Conservation (phyloP, 1,140 invertebrate genomes). For the Probaryconus sp. region DNA sequence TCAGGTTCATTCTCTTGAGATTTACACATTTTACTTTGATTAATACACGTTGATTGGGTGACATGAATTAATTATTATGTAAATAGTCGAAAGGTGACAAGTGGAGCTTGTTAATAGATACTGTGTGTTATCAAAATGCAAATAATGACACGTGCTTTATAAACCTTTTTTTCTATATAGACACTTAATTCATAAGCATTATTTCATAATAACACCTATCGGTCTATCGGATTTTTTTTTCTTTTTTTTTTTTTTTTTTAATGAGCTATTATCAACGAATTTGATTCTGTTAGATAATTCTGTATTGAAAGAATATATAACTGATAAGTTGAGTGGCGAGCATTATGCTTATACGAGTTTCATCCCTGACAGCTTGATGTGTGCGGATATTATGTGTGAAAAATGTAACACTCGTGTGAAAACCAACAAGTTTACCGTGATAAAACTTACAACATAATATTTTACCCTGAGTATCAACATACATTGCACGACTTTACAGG, state of each 20-base stretch:
- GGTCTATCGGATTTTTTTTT: too few species aligned
- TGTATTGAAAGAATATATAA: background rate
- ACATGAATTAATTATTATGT: constrained; percentile 3
- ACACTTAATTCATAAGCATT: too few species aligned
- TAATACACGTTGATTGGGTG: constrained; percentile 8
- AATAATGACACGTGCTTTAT: too few species aligned
- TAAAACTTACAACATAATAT: constrained; percentile 41
- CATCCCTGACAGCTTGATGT: constrained; percentile 37
- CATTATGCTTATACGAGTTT: constrained; percentile 25
- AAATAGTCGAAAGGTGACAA: constrained; percentile 3
- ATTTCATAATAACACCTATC: too few species aligned
- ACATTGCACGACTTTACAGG: constrained; percentile 14
- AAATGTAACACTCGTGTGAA: constrained; percentile 36
- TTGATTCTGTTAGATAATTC: too few species aligned
- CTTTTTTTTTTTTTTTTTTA: too few species aligned
- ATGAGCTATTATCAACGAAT: too few species aligned
- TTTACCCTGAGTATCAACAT: constrained; percentile 16
- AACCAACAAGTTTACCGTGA: constrained; percentile 39
- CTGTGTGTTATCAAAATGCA: too few species aligned
- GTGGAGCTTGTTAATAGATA: background rate
- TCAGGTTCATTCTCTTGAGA: background rate
- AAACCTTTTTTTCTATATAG: too few species aligned
- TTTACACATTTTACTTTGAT: constrained; percentile 7
- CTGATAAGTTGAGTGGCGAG: constrained; percentile 42
- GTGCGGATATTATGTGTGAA: constrained; percentile 38